These are phyloP conservation scores for Lasaia peninsularis DNA, from an alignment of 1,140 invertebrate species.

Conservation along the genomic window DNA sequence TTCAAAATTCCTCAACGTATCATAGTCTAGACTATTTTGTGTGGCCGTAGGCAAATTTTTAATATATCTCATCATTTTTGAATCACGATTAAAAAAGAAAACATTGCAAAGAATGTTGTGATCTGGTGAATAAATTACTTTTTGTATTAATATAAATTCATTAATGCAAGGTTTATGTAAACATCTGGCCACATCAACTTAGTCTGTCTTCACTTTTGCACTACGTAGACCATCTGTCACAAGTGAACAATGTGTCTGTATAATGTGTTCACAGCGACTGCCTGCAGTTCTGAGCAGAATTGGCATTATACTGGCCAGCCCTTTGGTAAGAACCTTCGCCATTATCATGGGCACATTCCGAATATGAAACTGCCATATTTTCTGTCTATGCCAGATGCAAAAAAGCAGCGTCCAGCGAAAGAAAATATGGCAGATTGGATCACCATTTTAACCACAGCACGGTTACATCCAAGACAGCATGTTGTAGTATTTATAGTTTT, in stretches of 20 bases:
- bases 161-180: conserved; percentile 17
- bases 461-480: conserved; percentile 35
- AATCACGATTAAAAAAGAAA: conserved; percentile 42
- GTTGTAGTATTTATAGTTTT: conserved; percentile 24
- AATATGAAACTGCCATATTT: conserved; percentile 58
- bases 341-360: conserved; percentile 69
- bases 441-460: conserved; percentile 36
- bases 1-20: background rate
- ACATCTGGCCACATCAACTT: conserved; percentile 66
- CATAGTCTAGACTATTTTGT: conserved; percentile 57
- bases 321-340: conserved; percentile 88
- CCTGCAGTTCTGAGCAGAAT: conserved; percentile 94
- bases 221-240: conserved; percentile 66
- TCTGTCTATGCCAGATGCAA: conserved; percentile 16
- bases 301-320: conserved; percentile 94
- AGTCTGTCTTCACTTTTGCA: conserved; percentile 68
- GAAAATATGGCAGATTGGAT: conserved; percentile 42
- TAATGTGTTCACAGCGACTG: conserved; percentile 89
- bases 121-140: background rate
- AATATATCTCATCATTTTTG: conserved; percentile 14
- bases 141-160: conserved; percentile 20
- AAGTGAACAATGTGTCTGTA: conserved; percentile 76
- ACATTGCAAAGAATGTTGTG: conserved; percentile 64
- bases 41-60: conserved; percentile 49
- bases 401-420: background rate